Evolutionary conservation across 1,140 invertebrate species (phyloP).

Genomic region (Limonius californicus): DNA sequence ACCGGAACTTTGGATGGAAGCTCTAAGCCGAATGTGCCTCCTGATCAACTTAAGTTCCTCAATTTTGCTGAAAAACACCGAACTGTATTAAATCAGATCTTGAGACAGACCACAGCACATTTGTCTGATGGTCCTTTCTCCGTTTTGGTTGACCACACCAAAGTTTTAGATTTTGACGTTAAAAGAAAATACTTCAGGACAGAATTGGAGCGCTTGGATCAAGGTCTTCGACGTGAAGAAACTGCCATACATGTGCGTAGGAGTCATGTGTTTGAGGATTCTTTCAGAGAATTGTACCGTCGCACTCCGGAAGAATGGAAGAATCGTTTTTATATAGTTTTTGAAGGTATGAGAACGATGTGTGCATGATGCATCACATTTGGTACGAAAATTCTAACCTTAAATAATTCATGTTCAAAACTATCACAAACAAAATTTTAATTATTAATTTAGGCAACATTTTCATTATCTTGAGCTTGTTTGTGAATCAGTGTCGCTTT

Average conservation of each 20-base stretch:
- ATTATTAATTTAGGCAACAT: background rate
- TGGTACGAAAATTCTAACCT: too few species aligned
- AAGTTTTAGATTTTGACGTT: conserved; percentile 89
- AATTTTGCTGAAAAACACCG: conserved; percentile 86
- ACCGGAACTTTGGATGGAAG: conserved; percentile 36
- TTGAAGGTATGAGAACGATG: conserved; percentile 70
- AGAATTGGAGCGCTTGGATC: conserved; percentile 77
- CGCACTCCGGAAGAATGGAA: conserved; percentile 88
- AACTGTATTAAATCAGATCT: conserved; percentile 88
- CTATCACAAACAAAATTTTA: too few species aligned
- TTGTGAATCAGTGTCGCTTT: too few species aligned
- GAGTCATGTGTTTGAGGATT: conserved; percentile 88
- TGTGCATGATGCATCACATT: too few species aligned
- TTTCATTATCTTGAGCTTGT: too few species aligned
- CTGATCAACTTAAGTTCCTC: conserved; percentile 72
- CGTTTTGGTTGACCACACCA: conserved; percentile 85
- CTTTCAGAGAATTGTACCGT: conserved; percentile 84
- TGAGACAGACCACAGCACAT: conserved; percentile 81
- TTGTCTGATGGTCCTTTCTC: conserved; percentile 86
- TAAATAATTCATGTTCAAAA: too few species aligned
- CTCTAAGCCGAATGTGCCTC: conserved; percentile 37
- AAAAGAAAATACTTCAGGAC: conserved; percentile 88
- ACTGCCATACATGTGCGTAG: conserved; percentile 84
- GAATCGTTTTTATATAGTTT: conserved; percentile 91
- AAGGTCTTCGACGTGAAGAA: conserved; percentile 81